Conservation (phyloP, 2,797 vertebrate genomes). For the Sebastes nivosus region DNA sequence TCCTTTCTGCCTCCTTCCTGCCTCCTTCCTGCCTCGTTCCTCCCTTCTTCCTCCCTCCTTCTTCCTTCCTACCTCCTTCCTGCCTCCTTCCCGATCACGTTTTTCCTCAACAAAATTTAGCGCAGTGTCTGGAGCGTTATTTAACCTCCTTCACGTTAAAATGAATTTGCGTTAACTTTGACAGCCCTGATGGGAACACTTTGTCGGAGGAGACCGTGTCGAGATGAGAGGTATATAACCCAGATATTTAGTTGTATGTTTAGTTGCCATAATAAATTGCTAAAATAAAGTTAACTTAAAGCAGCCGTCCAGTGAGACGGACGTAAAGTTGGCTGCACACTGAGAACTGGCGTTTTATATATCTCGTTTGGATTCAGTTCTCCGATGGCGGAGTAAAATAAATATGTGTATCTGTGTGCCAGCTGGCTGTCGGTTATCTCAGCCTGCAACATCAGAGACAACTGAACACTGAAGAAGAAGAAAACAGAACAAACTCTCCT, state of each 20-base stretch:
- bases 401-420: neutral
- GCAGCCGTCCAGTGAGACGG: neutral
- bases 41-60: accelerated
- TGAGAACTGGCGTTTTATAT: neutral
- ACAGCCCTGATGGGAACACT: too few species aligned
- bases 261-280: neutral
- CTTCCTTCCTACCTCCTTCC: too few species aligned
- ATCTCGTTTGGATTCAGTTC: neutral
- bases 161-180: too few species aligned
- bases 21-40: accelerated
- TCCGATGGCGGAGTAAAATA: neutral
- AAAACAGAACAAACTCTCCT: neutral
- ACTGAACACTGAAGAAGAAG: neutral
- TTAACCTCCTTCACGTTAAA: too few species aligned
- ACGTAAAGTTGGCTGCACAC: slow-evolving; percentile 19
- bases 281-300: neutral
- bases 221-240: neutral
- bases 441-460: neutral
- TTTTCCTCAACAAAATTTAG: too few species aligned
- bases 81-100: too few species aligned
- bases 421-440: neutral
- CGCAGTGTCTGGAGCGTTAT: too few species aligned
- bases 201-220: too few species aligned
- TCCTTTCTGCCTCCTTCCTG: accelerated
- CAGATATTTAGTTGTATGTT: neutral